phyloP scores from a whole-genome alignment of 2,888 invertebrate genomes.

The Andrena minutula region DNA sequence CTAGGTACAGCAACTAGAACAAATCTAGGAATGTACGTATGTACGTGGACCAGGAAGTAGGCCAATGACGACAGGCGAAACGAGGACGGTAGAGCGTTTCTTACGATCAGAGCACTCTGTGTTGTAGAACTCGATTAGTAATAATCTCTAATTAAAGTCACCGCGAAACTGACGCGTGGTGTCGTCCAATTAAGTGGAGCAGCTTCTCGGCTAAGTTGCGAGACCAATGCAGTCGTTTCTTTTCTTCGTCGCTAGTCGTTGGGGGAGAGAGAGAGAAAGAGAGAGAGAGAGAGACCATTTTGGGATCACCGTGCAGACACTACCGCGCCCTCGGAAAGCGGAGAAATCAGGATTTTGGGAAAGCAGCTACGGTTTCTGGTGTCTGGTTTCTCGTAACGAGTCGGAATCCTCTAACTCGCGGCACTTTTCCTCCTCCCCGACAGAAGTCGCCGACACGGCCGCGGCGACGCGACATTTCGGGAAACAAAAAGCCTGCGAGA shows the following conservation, averaged over 20 bases:
- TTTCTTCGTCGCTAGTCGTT: background rate
- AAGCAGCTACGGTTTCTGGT: conserved; percentile 14
- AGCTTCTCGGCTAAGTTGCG: background rate
- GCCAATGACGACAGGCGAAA: too few relatives aligned
- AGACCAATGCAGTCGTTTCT: background rate
- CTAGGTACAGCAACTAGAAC: background rate
- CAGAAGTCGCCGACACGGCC: conserved; percentile 12
- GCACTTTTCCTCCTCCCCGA: conserved; percentile 4
- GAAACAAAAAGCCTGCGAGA: conserved; percentile 28
- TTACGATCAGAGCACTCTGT: background rate
- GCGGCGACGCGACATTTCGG: conserved; percentile 2
- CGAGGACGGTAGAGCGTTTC: background rate
- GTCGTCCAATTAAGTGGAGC: conserved; percentile 46
- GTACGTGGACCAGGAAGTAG: too few relatives aligned
- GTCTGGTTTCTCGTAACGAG: conserved; percentile 22
- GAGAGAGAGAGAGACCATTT: background rate
- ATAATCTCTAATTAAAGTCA: conserved; percentile 74
- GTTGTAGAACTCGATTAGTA: conserved; percentile 67
- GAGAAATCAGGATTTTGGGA: background rate
- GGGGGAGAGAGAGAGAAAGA: background rate
- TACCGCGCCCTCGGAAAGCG: background rate
- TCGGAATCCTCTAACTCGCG: background rate
- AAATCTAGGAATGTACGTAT: too few relatives aligned
- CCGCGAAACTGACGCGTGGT: conserved; percentile 39
- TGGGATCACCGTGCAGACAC: background rate